Percentiles rank a stretch among this genome's conserved stretches.
These are phyloP conservation scores for Ciona savignyi DNA, from an alignment of 23 tunicate species.

Conservation along the genomic window DNA sequence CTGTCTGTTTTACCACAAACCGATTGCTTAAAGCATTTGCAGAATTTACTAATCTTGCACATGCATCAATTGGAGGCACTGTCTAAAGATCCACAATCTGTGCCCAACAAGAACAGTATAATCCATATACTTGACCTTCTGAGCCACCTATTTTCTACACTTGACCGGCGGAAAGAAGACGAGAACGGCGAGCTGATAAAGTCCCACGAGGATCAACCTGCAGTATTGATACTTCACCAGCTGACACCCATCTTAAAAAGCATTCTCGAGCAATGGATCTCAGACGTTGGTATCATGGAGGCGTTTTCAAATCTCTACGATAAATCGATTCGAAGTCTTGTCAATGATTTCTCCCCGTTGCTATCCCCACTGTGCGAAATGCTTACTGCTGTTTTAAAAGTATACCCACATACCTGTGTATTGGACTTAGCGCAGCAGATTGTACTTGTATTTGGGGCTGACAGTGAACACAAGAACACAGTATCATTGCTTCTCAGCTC, in stretches of 20 bases:
- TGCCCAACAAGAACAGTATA: conserved; percentile 71
- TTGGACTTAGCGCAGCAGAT: conserved; percentile 77
- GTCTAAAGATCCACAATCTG: conserved; percentile 49
- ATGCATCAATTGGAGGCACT: conserved; percentile 73
- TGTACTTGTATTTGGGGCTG: conserved; percentile 46
- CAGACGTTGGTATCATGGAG: conserved; percentile 29
- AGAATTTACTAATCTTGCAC: conserved; percentile 43
- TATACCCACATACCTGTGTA: conserved; percentile 51
- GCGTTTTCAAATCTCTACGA: conserved; percentile 69
- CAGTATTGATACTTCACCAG: conserved; percentile 31
- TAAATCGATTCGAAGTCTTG: conserved; percentile 70
- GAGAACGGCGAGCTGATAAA: conserved; percentile 38
- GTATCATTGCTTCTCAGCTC: conserved; percentile 23
- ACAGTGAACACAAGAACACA: conserved; percentile 7
- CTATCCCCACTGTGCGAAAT: conserved; percentile 52
- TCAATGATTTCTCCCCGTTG: conserved; percentile 34
- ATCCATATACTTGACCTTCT: conserved; percentile 65
- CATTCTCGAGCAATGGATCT: conserved; percentile 61
- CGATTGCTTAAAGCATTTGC: conserved; percentile 56
- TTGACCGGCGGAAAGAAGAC: conserved; percentile 62
- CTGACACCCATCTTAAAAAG: conserved; percentile 51
- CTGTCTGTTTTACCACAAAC: conserved; percentile 46
- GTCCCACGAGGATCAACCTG: conserved; percentile 45
- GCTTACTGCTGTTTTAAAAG: conserved; percentile 47
- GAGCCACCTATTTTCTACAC: conserved; percentile 61